These are phyloP conservation scores for Xylocampa areola DNA, from an alignment of 2,888 invertebrate species.

Conservation along the genomic window DNA sequence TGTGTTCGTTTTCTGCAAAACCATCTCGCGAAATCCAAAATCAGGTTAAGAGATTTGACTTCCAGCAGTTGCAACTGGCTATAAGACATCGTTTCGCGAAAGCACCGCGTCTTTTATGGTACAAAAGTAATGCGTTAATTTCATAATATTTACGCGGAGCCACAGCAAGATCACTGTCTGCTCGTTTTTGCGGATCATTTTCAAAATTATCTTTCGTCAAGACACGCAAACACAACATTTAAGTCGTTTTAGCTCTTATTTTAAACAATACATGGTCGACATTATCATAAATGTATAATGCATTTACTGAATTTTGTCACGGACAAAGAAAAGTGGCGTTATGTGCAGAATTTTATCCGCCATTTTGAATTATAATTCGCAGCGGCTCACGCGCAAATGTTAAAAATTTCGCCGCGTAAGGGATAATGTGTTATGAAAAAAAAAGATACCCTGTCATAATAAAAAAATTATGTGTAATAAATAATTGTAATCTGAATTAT, in stretches of 20 bases:
- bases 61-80: slow-evolving; percentile 30
- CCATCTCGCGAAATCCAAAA: too few species aligned
- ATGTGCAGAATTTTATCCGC: slow-evolving; percentile 50
- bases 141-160: slow-evolving; percentile 48
- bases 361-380: slow-evolving; percentile 57
- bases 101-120: slow-evolving; percentile 46
- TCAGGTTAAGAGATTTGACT: slow-evolving; percentile 13
- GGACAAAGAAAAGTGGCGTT: slow-evolving; percentile 49
- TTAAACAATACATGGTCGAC: slow-evolving; percentile 36
- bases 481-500: slow-evolving; percentile 38
- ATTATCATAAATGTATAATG: slow-evolving; percentile 49
- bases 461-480: slow-evolving; percentile 52
- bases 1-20: slow-evolving; percentile 36
- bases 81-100: slow-evolving; percentile 37
- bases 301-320: slow-evolving; percentile 55
- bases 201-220: slow-evolving; percentile 37
- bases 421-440: slow-evolving; percentile 51
- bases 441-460: slow-evolving; percentile 46
- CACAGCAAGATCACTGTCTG: slow-evolving; percentile 39
- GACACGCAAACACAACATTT: slow-evolving; percentile 19
- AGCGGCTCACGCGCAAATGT: slow-evolving; percentile 55
- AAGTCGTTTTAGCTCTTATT: slow-evolving; percentile 44
- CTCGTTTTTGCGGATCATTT: slow-evolving; percentile 49
- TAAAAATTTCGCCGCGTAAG: slow-evolving; percentile 56
- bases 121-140: slow-evolving; percentile 49